A percentile compares a stretch with the other conserved stretches of the same genome.
Evolutionary conservation across 2,888 invertebrate species (phyloP).

Genomic region (Lasioglossum zephyrum): DNA sequence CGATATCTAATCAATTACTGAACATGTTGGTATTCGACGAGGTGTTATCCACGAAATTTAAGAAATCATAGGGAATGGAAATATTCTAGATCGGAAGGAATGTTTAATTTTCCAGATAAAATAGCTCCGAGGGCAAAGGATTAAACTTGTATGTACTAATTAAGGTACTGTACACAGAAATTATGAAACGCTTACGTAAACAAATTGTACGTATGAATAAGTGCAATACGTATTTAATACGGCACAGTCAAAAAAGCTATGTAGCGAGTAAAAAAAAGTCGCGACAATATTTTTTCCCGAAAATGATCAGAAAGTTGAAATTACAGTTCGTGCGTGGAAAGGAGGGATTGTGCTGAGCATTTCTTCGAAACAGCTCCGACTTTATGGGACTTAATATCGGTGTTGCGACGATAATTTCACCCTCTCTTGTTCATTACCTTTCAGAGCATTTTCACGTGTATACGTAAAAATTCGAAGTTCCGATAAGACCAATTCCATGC

Average conservation of each 20-base stretch:
- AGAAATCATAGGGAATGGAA: no score
- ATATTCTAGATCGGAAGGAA: no score
- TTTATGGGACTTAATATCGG: constrained; percentile 81
- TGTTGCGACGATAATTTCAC: constrained; percentile 78
- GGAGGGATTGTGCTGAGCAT: constrained; percentile 72
- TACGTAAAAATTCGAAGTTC: constrained; percentile 68
- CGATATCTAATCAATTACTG: no score
- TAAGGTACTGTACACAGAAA: not conserved
- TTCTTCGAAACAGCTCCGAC: constrained; percentile 78
- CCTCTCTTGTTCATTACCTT: constrained; percentile 18
- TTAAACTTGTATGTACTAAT: not conserved
- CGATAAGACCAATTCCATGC: constrained; percentile 76
- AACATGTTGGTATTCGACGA: no score
- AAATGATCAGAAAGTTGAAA: constrained; percentile 58
- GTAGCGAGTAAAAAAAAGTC: not conserved
- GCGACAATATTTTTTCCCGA: constrained; percentile 27
- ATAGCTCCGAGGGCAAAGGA: no score
- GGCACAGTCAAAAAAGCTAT: not conserved
- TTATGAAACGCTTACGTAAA: not conserved
- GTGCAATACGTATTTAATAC: not conserved
- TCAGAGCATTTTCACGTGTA: constrained; percentile 38
- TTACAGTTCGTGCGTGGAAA: constrained; percentile 58
- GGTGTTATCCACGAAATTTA: no score
- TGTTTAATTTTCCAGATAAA: no score
- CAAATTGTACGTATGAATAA: not conserved